phyloP scores from a whole-genome alignment of 1,140 invertebrate genomes.

The Euura saliciscinereae region DNA sequence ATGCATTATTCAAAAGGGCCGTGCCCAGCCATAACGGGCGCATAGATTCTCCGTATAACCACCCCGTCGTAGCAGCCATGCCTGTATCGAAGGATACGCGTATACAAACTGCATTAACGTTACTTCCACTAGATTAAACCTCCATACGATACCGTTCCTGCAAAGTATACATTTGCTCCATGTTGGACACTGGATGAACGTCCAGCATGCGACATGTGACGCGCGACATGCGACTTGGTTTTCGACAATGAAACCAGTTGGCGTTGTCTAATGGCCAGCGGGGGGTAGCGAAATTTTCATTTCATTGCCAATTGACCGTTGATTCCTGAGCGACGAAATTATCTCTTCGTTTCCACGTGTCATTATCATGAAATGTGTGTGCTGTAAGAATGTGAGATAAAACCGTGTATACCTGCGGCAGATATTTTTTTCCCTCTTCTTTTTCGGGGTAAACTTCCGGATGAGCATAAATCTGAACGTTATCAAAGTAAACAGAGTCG shows the following conservation, averaged over 20 bases:
- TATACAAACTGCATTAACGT: conserved; percentile 21
- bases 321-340: neutral
- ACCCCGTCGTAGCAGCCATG: neutral
- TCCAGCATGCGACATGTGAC: neutral
- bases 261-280: neutral
- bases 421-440: neutral
- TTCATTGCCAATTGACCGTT: neutral
- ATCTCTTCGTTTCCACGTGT: neutral
- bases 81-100: neutral
- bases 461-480: too few species aligned
- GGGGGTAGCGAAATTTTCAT: neutral
- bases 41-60: too few species aligned
- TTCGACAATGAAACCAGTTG: conserved; percentile 22
- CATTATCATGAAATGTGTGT: neutral
- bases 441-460: neutral
- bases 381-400: neutral
- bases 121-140: conserved; percentile 27
- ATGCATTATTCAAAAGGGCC: conserved; percentile 24
- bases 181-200: neutral
- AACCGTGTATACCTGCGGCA: neutral
- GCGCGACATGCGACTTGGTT: conserved; percentile 25
- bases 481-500: too few species aligned
- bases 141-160: conserved; percentile 13
- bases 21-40: neutral
- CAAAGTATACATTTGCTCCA: neutral